A percentile compares a stretch with the other conserved stretches of the same genome.
phyloP scores from a whole-genome alignment of 2,888 invertebrate genomes.

The Himalopsyche anomala region DNA sequence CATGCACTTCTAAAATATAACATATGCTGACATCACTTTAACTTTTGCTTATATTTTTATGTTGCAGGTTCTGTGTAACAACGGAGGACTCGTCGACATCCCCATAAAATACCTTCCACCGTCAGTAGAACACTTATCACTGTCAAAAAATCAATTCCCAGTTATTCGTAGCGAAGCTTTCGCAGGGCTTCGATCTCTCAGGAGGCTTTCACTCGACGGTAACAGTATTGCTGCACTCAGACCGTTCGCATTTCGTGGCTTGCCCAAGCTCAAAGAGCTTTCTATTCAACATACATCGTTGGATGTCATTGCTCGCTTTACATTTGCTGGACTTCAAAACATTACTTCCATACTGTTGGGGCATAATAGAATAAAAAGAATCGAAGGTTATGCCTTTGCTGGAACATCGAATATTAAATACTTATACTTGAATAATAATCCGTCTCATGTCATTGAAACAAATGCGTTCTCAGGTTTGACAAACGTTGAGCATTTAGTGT shows the following conservation, averaged over 20 bases:
- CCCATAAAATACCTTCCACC: constrained; percentile 85
- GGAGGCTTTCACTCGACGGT: constrained; percentile 90
- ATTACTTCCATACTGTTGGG: constrained; percentile 83
- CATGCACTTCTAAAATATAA: too few relatives aligned
- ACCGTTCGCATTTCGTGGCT: constrained; percentile 90
- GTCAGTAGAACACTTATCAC: constrained; percentile 88
- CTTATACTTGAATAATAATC: constrained; percentile 90
- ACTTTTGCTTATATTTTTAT: background rate
- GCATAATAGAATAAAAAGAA: constrained; percentile 84
- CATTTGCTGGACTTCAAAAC: constrained; percentile 90
- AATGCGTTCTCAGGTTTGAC: constrained; percentile 92
- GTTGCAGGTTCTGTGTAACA: constrained; percentile 90
- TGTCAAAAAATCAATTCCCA: constrained; percentile 90
- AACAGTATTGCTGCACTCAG: constrained; percentile 90
- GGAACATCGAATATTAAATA: constrained; percentile 90
- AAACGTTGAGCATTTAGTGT: constrained; percentile 88
- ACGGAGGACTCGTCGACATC: constrained; percentile 87
- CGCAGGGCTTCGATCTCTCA: constrained; percentile 84
- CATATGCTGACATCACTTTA: too few relatives aligned
- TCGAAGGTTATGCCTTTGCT: constrained; percentile 89
- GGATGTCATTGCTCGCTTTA: constrained; percentile 86
- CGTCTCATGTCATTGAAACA: constrained; percentile 86
- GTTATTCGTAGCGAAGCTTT: constrained; percentile 90
- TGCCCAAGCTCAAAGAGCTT: constrained; percentile 86
- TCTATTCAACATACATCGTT: constrained; percentile 92